A percentile compares a stretch with the other conserved stretches of the same genome.
Evolutionary conservation across 2,797 vertebrate species (phyloP).

Genomic region (Telmatherina bonti): DNA sequence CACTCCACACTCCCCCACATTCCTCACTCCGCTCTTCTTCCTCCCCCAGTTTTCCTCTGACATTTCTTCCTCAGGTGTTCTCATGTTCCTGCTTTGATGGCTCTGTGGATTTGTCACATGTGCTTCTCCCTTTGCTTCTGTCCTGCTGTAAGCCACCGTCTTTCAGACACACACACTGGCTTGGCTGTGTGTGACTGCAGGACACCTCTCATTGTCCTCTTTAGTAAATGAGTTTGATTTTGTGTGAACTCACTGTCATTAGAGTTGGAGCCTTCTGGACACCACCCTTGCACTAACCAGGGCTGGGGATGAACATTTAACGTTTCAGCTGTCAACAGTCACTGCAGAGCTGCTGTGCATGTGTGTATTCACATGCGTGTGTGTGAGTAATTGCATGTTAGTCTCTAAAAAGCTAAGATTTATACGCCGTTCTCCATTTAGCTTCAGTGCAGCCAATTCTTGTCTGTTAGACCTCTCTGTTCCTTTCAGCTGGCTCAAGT

Average conservation of each 20-base stretch:
- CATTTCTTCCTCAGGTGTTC: constrained; percentile 47
- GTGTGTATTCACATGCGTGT: constrained; percentile 15
- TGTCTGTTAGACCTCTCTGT: constrained; percentile 67
- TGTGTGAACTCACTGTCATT: constrained; percentile 47
- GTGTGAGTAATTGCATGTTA: constrained; percentile 33
- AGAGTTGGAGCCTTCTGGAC: constrained; percentile 13
- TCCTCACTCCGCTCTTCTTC: constrained; percentile 11
- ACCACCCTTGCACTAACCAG: constrained; percentile 17
- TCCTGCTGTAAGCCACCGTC: constrained; percentile 9
- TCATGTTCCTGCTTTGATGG: constrained; percentile 5
- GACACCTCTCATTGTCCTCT: constrained; percentile 37
- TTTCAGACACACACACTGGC: constrained; percentile 41
- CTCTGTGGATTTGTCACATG: constrained; percentile 40
- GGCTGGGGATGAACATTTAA: constrained; percentile 29
- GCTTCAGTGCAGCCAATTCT: constrained; percentile 62
- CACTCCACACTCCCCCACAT: constrained; percentile 25
- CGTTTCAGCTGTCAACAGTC: constrained; percentile 54
- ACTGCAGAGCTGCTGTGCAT: constrained; percentile 34
- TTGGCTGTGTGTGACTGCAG: constrained; percentile 45
- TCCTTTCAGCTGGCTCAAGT: constrained; percentile 64
- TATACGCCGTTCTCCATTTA: constrained; percentile 71
- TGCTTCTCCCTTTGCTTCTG: constrained; percentile 23
- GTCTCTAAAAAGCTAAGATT: constrained; percentile 69
- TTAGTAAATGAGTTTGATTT: constrained; percentile 42
- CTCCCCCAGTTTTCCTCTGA: constrained; percentile 34